Base-by-base conservation (phyloP, 2,888 invertebrate genomes). In the Tipula confusa region DNA sequence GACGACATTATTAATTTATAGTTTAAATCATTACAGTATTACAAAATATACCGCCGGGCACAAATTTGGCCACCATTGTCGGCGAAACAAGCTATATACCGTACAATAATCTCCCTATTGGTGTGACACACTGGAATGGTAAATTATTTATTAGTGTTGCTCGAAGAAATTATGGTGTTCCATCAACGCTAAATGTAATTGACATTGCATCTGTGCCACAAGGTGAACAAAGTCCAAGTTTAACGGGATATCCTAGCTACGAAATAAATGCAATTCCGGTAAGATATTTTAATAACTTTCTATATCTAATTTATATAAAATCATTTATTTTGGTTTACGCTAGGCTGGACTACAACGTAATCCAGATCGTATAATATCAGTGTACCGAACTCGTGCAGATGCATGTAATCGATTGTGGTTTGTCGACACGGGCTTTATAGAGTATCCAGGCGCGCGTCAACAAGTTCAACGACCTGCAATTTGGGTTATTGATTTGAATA, bases 361-460 rank as follows among this genome's bases (percentile, higher is more conserved):
- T 82, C 9, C 84, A 0, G 85, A 86, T 29, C 86, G 87, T 48
- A 87, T 95, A 9, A 91, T 93, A 1, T 95, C 93, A 0, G 93
- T 95, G 1, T 95, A 95, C 87, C 90, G 96, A 79, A 92, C 94
- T 0, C 91, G 92, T 9, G 92, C 93, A 0, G 96, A 96, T 87
- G 88, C 89, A 1, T 96, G 95, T 86, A 92, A 93, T 80, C 89
- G 95, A 3, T 89, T 96, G 0, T 96, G 96, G 96, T 93, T 94
- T 87, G 92, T 95, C 0, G 96, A 96, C 86, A 94, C 94, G 0
- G 96, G 96, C 1, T 88, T 93, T 43, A 87, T 94, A 83, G 94
- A 95, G 87, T 91, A 93, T 86, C 92, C 93, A 83, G 83, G 33
- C n/a, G 48, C 29, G 7, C 29, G 28, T 1, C 13, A 29, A 33